phyloP scores from a whole-genome alignment of 2,113 vertebrate genomes.

The Falcunculus frontatus region DNA sequence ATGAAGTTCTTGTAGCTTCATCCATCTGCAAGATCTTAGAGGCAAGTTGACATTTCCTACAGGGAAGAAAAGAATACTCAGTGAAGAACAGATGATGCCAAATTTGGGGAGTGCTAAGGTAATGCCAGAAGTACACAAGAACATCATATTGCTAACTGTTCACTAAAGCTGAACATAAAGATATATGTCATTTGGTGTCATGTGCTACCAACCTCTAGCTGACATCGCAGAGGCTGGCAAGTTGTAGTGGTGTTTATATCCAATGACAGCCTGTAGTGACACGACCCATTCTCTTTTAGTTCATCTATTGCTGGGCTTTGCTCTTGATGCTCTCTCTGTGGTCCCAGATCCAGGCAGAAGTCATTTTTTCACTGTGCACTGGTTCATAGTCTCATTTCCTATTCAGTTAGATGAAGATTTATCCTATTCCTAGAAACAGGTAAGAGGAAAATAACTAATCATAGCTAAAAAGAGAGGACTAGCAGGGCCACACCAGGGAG shows the following conservation, averaged over 20 bases:
- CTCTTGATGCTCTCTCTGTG: neutral
- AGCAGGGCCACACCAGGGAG: neutral
- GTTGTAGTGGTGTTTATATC: neutral
- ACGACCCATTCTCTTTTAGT: neutral
- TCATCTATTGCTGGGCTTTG: neutral
- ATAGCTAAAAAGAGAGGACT: neutral
- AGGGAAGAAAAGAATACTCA: neutral
- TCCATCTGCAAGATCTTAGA: neutral
- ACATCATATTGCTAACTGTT: neutral
- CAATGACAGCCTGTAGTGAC: neutral
- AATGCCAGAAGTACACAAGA: neutral
- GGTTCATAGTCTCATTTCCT: neutral
- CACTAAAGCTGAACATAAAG: conserved; percentile 10
- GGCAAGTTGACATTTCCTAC: neutral
- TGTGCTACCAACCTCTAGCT: neutral
- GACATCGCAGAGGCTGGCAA: neutral
- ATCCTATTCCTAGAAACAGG: neutral
- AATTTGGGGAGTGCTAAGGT: neutral
- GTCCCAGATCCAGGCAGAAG: neutral
- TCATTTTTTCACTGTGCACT: neutral
- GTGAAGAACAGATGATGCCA: neutral
- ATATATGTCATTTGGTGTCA: neutral
- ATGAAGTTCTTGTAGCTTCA: neutral
- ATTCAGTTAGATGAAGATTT: neutral
- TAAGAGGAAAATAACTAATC: neutral